Evolutionary conservation across 1,140 invertebrate species (phyloP).

Genomic region (Ceratoteleas bidentatus): DNA sequence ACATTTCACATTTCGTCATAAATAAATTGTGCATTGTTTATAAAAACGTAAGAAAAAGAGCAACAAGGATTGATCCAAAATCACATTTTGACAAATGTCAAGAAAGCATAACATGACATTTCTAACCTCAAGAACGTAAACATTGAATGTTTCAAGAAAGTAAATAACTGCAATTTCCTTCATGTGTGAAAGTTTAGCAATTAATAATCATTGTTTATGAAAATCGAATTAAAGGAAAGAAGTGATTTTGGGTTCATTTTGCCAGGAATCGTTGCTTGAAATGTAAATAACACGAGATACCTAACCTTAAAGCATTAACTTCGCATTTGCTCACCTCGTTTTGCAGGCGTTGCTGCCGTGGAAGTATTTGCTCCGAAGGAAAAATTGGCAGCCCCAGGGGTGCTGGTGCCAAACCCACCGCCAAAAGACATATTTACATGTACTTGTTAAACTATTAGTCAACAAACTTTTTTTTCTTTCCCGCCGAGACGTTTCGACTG

Average conservation of each 20-base stretch:
- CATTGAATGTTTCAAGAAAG: background rate
- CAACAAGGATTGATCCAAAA: background rate
- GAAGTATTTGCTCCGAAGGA: slow-evolving; percentile 72
- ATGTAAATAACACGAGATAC: slow-evolving; percentile 25
- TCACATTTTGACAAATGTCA: background rate
- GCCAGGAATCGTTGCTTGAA: background rate
- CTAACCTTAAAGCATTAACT: slow-evolving; percentile 62
- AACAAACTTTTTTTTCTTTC: slow-evolving; percentile 31
- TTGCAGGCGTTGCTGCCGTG: slow-evolving; percentile 73
- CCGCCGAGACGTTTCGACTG: slow-evolving; percentile 19
- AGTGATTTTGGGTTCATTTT: background rate
- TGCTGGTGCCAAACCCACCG: slow-evolving; percentile 72
- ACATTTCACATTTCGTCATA: too few species aligned
- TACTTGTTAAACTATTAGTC: slow-evolving; percentile 14
- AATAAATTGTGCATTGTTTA: slow-evolving; percentile 6
- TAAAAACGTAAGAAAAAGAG: background rate
- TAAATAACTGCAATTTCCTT: slow-evolving; percentile 8
- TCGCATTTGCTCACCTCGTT: slow-evolving; percentile 69
- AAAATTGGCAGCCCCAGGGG: slow-evolving; percentile 71
- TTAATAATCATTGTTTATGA: background rate
- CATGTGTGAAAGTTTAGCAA: background rate
- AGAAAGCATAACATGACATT: background rate
- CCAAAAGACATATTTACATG: slow-evolving; percentile 76
- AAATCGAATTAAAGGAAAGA: background rate
- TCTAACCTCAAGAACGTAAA: slow-evolving; percentile 15